phyloP scores from a whole-genome alignment of 2,797 vertebrate genomes.

The Dermochelys coriacea region DNA sequence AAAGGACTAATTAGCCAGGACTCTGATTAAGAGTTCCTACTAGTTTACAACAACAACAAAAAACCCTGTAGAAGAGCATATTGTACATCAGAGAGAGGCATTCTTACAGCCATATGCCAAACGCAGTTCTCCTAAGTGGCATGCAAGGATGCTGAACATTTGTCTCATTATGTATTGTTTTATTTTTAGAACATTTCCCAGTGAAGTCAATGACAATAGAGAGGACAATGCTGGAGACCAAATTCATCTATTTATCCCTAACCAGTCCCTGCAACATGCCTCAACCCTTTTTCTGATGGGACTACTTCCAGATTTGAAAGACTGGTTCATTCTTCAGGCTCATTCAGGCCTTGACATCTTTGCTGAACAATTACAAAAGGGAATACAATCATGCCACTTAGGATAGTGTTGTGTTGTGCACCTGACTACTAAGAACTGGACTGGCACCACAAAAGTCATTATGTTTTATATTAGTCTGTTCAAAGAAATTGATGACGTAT shows the following conservation, averaged over 20 bases:
- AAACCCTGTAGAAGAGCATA: background rate
- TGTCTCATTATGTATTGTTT: background rate
- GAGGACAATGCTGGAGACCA: background rate
- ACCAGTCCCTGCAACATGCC: background rate
- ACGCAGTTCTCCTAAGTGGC: background rate
- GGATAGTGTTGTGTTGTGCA: background rate
- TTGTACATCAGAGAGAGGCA: background rate
- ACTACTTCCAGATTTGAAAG: background rate
- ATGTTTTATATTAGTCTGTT: background rate
- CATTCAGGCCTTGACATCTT: background rate
- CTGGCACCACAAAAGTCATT: background rate
- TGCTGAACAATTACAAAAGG: background rate
- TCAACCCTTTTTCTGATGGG: background rate
- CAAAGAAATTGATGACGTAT: rapidly evolving
- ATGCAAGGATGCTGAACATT: background rate
- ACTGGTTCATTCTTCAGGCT: background rate
- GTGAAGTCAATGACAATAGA: background rate
- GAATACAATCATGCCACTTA: background rate
- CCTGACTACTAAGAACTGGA: background rate
- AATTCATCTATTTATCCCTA: background rate
- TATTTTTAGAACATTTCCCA: slow-evolving; percentile 1
- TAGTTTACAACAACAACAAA: background rate
- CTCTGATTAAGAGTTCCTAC: background rate
- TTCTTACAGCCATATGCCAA: background rate
- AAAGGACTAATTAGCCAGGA: background rate